Percentiles rank a stretch among this genome's conserved stretches.
Evolutionary conservation across 1,140 invertebrate species (phyloP).

Genomic region (Formica selysi): DNA sequence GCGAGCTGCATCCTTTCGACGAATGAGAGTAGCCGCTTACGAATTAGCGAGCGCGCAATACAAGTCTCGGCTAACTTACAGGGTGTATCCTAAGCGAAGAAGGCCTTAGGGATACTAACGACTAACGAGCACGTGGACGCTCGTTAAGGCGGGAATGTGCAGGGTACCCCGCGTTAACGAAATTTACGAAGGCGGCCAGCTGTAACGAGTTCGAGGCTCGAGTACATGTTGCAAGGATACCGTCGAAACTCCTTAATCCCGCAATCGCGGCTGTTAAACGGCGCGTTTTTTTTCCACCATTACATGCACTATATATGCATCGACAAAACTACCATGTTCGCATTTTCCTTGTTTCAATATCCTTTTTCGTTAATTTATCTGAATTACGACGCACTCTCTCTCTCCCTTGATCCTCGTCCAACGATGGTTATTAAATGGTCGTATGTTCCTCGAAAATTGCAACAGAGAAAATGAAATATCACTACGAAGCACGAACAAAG

Average conservation of each 20-base stretch:
- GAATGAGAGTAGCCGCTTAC: slow-evolving; percentile 74
- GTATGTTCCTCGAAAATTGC: neutral
- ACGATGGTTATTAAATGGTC: slow-evolving; percentile 10
- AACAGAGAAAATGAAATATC: neutral
- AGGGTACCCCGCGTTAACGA: slow-evolving; percentile 77
- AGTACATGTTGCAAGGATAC: slow-evolving; percentile 35
- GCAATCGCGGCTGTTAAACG: slow-evolving; percentile 45
- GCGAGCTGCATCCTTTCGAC: slow-evolving; percentile 57
- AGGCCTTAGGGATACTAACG: slow-evolving; percentile 74
- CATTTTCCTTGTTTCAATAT: neutral
- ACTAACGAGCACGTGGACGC: slow-evolving; percentile 80
- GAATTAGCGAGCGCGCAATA: slow-evolving; percentile 72
- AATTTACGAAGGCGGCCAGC: slow-evolving; percentile 79
- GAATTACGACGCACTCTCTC: slow-evolving; percentile 19
- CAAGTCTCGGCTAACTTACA: slow-evolving; percentile 63
- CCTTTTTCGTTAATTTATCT: slow-evolving; percentile 33
- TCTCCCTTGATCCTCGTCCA: neutral
- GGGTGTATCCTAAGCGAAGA: slow-evolving; percentile 65
- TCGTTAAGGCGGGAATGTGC: slow-evolving; percentile 79
- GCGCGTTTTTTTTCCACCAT: slow-evolving; percentile 40
- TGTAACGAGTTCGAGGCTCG: slow-evolving; percentile 75
- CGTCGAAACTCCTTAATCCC: slow-evolving; percentile 48
- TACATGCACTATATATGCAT: slow-evolving; percentile 9
- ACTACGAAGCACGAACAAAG: neutral
- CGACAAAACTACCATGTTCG: slow-evolving; percentile 49